These are phyloP conservation scores for Myzus persicae DNA, from an alignment of 1,140 invertebrate species.

Conservation along the genomic window DNA sequence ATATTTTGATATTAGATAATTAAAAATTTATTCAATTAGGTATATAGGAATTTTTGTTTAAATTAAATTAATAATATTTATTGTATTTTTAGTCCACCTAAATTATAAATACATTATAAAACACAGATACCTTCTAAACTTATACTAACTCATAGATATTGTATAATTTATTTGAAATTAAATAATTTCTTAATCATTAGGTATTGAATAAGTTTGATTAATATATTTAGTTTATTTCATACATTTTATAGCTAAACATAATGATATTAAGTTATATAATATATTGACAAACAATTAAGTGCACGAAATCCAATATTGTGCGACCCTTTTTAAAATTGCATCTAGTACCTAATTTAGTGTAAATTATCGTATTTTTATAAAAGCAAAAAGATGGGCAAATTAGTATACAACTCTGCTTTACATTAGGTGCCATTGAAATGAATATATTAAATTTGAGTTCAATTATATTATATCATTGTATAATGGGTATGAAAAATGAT, in stretches of 20 bases:
- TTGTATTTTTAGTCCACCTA: not conserved
- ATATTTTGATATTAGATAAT: not conserved
- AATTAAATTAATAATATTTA: not conserved
- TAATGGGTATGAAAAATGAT: no score
- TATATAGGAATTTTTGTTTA: not conserved
- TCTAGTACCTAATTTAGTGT: no score
- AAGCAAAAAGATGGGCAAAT: no score
- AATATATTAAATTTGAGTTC: no score
- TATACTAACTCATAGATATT: not conserved
- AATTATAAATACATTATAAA: not conserved
- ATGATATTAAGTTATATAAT: no score
- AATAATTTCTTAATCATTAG: not conserved
- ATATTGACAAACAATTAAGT: no score
- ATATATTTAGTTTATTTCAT: not conserved
- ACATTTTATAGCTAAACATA: not conserved
- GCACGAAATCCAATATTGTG: no score
- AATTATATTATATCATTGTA: no score
- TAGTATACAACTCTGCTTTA: no score
- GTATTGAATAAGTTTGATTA: not conserved
- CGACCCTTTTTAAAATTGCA: no score
- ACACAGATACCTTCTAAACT: not conserved
- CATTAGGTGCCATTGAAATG: no score
- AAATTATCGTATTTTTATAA: no score
- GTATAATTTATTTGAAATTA: not conserved
- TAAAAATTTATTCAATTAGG: not conserved